Evolutionary conservation across 2,113 vertebrate species (phyloP).

Genomic region (Neoarius graeffei): DNA sequence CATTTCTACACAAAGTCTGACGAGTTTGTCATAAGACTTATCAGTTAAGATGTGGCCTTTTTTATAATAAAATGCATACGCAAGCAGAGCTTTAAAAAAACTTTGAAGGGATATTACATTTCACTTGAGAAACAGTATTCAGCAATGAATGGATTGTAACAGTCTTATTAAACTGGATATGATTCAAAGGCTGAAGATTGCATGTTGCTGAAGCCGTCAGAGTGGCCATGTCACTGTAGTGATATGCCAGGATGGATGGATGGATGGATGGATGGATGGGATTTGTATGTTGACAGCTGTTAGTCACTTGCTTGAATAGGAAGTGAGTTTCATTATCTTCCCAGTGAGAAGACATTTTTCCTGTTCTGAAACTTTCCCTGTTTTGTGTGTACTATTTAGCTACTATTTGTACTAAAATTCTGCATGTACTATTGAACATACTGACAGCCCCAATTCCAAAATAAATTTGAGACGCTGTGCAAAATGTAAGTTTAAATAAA

Average conservation of each 20-base stretch:
- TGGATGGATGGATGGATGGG: too few species aligned
- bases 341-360: not conserved
- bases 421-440: constrained; percentile 10
- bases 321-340: not conserved
- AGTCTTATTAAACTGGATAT: not conserved
- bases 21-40: not conserved
- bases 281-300: not conserved
- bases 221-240: too few species aligned
- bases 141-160: not conserved
- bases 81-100: not conserved
- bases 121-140: not conserved
- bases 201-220: too few species aligned
- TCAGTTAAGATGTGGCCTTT: not conserved
- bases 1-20: not conserved
- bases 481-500: too few species aligned
- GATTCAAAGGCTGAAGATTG: not conserved
- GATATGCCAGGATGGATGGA: too few species aligned
- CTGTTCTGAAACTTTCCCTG: not conserved
- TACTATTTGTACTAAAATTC: too few species aligned
- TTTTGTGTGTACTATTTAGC: not conserved
- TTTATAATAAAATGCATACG: not conserved
- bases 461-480: too few species aligned
- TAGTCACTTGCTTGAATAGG: not conserved
- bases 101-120: not conserved
- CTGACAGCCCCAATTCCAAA: not conserved